Percentiles rank a stretch among this genome's conserved stretches.
phyloP scores from a whole-genome alignment of 2,888 invertebrate genomes.

The Agrilus biguttatus region DNA sequence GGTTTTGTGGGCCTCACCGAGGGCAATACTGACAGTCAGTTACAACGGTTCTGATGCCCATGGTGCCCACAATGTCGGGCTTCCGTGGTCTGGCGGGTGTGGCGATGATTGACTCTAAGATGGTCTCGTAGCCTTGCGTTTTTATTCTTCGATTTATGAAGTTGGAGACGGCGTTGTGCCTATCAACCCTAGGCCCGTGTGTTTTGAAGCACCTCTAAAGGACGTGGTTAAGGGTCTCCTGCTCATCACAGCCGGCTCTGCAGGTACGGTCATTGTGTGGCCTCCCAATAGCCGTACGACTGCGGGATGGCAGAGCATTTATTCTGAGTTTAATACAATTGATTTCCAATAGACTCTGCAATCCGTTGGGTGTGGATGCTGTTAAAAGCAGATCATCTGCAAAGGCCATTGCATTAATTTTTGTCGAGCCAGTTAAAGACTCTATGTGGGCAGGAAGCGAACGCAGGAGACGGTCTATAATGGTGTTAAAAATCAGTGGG shows the following conservation, averaged over 20 bases:
- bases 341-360: slow-evolving; percentile 4
- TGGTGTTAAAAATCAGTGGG: slow-evolving; percentile 19
- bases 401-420: slow-evolving; percentile 18
- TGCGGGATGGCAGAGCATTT: slow-evolving; percentile 12
- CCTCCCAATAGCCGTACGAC: slow-evolving; percentile 15
- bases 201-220: slow-evolving; percentile 21
- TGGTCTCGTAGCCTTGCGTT: slow-evolving; percentile 15
- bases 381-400: slow-evolving; percentile 21
- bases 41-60: no score
- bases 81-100: slow-evolving; percentile 17
- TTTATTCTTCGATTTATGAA: slow-evolving; percentile 12
- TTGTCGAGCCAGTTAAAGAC: not conserved
- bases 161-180: slow-evolving; percentile 19
- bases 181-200: slow-evolving; percentile 19
- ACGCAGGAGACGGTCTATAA: not conserved
- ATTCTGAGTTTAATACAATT: slow-evolving; percentile 18
- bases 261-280: slow-evolving; percentile 7
- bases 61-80: slow-evolving; percentile 18
- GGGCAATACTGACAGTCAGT: no score
- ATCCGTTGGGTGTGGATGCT: slow-evolving; percentile 15
- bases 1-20: no score
- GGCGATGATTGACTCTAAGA: slow-evolving; percentile 13
- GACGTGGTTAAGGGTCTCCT: slow-evolving; percentile 21
- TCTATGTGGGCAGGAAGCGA: not conserved
- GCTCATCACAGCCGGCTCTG: slow-evolving; percentile 18